Conservation (phyloP, 2,113 vertebrate species). For the Alligator sinensis region DNA sequence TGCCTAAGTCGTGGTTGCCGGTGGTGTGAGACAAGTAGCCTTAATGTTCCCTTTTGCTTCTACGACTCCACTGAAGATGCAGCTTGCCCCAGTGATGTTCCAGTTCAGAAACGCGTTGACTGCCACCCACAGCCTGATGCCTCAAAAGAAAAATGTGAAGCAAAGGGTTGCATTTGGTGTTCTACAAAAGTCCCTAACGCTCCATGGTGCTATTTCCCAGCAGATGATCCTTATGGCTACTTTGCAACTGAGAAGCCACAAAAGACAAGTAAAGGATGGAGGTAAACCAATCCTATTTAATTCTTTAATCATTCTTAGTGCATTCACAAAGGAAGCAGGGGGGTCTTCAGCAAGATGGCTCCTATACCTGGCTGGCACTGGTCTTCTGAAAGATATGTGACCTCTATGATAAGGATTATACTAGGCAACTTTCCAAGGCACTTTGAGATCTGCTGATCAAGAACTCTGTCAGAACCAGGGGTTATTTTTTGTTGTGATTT, state of each 20-base stretch:
- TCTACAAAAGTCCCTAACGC: neutral
- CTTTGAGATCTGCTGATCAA: neutral
- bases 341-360: neutral
- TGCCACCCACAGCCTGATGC: neutral
- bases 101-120: neutral
- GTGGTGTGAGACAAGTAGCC: neutral
- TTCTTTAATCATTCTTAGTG: neutral
- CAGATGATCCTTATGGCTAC: conserved; percentile 27
- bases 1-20: neutral
- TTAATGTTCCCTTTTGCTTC: neutral
- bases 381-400: accelerated
- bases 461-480: too few relatives aligned
- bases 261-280: conserved; percentile 37
- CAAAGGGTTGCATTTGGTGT: conserved; percentile 16
- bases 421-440: neutral
- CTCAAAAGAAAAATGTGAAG: conserved; percentile 20
- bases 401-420: too few relatives aligned
- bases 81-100: accelerated
- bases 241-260: accelerated
- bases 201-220: conserved; percentile 41
- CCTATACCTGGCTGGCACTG: neutral
- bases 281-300: neutral
- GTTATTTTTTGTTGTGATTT: too few relatives aligned
- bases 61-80: neutral
- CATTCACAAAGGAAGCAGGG: neutral